phyloP scores from a whole-genome alignment of 1,140 invertebrate species.

The Geopemphigus sp. region DNA sequence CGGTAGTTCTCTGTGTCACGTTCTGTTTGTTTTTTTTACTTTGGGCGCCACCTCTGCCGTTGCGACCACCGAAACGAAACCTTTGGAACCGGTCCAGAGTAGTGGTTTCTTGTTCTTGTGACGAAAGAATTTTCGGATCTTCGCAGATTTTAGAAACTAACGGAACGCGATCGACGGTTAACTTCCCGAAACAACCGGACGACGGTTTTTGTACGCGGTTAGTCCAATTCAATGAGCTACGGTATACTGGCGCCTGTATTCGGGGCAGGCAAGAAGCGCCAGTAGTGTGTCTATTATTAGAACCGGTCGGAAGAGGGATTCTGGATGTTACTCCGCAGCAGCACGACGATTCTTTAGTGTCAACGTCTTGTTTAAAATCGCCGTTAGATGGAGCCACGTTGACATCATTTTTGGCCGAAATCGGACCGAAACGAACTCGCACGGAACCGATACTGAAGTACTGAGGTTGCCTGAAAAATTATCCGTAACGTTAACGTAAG shows the following conservation, averaged over 20 bases:
- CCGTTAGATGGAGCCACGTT: slow-evolving; percentile 40
- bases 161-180: slow-evolving; percentile 16
- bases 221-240: slow-evolving; percentile 51
- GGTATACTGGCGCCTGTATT: slow-evolving; percentile 51
- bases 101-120: slow-evolving; percentile 43
- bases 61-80: slow-evolving; percentile 63
- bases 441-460: slow-evolving; percentile 51
- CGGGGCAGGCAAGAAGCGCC: slow-evolving; percentile 29
- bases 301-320: slow-evolving; percentile 39
- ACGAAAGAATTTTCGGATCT: slow-evolving; percentile 11
- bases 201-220: slow-evolving; percentile 47
- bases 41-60: slow-evolving; percentile 52
- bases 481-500: not conserved
- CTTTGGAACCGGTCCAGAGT: slow-evolving; percentile 71
- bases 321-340: slow-evolving; percentile 34
- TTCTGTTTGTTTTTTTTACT: slow-evolving; percentile 54
- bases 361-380: not conserved
- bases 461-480: slow-evolving; percentile 34
- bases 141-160: slow-evolving; percentile 17
- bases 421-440: slow-evolving; percentile 50
- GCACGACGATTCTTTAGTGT: slow-evolving; percentile 35
- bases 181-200: slow-evolving; percentile 51
- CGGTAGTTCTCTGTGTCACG: slow-evolving; percentile 58
- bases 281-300: slow-evolving; percentile 48
- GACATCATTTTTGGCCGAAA: slow-evolving; percentile 20